Conservation (phyloP, 2,797 vertebrate species). For the Malacoraja senta region DNA sequence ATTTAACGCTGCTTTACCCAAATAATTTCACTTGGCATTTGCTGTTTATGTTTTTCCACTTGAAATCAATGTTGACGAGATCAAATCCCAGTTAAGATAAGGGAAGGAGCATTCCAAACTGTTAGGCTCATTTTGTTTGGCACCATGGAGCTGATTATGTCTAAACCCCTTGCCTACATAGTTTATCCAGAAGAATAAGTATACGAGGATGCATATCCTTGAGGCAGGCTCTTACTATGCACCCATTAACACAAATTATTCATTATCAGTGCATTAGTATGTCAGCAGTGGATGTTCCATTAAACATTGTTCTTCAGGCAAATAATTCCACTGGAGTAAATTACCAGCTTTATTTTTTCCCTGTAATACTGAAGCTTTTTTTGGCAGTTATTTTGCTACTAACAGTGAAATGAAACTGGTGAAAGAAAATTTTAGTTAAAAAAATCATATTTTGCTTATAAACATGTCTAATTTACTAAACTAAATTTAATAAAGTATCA, state of each 20-base stretch:
- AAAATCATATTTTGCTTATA: background rate
- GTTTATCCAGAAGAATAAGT: slow-evolving; percentile 1
- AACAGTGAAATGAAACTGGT: no score
- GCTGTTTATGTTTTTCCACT: background rate
- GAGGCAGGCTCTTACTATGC: slow-evolving; percentile 11
- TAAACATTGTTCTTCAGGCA: slow-evolving; percentile 28
- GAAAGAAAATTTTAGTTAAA: no score
- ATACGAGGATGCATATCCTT: background rate
- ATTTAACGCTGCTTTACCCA: background rate
- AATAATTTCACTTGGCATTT: background rate
- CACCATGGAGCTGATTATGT: background rate
- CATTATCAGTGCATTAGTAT: slow-evolving; percentile 31
- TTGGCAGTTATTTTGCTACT: background rate
- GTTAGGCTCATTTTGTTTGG: background rate
- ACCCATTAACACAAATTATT: slow-evolving; percentile 24
- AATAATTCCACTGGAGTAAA: background rate
- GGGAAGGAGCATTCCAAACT: background rate
- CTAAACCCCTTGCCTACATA: background rate
- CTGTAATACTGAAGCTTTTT: background rate
- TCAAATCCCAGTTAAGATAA: background rate
- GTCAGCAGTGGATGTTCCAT: slow-evolving; percentile 14
- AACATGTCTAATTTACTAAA: background rate
- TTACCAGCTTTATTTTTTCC: background rate
- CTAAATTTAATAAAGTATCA: background rate
- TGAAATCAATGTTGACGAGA: background rate